Evolutionary conservation across 2,888 invertebrate genomes (phyloP).

Genomic region (Epistrophe eligans): DNA sequence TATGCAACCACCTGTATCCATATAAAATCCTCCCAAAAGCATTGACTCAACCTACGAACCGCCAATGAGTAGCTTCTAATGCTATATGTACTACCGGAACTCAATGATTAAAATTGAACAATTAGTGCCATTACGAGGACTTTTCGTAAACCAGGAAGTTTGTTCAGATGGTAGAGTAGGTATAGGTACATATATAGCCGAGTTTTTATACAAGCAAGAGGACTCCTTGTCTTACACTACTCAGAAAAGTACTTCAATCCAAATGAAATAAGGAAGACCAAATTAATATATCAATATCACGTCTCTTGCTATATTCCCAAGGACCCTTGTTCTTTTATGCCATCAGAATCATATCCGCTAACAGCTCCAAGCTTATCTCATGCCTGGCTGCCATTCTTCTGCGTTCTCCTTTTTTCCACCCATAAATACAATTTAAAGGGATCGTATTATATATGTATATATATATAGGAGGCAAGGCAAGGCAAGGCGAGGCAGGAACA

Average conservation of each 20-base stretch:
- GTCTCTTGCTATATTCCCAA: slow-evolving; percentile 11
- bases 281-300: slow-evolving; percentile 74
- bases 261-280: slow-evolving; percentile 64
- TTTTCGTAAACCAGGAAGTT: slow-evolving; percentile 40
- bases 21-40: not conserved
- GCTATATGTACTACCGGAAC: slow-evolving; percentile 36
- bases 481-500: not conserved
- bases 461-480: not conserved
- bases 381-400: slow-evolving; percentile 44
- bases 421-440: slow-evolving; percentile 5
- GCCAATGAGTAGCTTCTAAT: not conserved
- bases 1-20: not conserved
- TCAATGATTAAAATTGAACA: slow-evolving; percentile 71
- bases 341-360: slow-evolving; percentile 15
- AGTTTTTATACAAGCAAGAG: not conserved
- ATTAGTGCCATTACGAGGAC: slow-evolving; percentile 61
- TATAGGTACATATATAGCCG: not conserved
- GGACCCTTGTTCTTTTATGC: not conserved
- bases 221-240: slow-evolving; percentile 6
- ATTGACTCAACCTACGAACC: not conserved
- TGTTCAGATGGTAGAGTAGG: slow-evolving; percentile 25
- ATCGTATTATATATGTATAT: not conserved
- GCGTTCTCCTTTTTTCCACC: not conserved
- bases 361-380: slow-evolving; percentile 41
- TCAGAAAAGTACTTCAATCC: slow-evolving; percentile 32